These are phyloP conservation scores for Polyommatus iphigenia DNA, from an alignment of 2,888 invertebrate genomes.

Conservation along the genomic window DNA sequence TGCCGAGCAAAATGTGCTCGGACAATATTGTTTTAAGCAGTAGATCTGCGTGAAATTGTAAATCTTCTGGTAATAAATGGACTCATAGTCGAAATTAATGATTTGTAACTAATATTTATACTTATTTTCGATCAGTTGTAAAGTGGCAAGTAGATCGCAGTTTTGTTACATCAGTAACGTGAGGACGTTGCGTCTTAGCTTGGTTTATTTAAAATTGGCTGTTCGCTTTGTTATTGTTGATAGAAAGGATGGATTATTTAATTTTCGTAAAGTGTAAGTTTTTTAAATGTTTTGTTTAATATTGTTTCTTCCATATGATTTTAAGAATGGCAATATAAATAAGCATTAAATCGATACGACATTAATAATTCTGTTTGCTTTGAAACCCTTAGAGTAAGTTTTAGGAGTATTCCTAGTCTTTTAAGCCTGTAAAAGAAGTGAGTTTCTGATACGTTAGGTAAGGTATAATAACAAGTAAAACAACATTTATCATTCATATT, in stretches of 20 bases:
- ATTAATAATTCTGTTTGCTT: constrained; percentile 36
- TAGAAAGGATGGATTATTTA: constrained; percentile 63
- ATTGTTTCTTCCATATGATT: constrained; percentile 76
- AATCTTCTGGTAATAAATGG: neutral
- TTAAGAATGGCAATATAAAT: constrained; percentile 73
- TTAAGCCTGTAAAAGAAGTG: too few species aligned
- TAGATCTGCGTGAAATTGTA: neutral
- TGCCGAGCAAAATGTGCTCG: neutral
- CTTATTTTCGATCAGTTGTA: neutral
- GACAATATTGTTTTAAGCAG: neutral
- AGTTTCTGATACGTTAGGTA: neutral
- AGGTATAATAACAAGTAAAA: constrained; percentile 29
- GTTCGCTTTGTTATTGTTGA: constrained; percentile 74
- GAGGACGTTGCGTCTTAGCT: constrained; percentile 29
- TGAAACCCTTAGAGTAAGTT: neutral
- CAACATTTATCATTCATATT: constrained; percentile 34
- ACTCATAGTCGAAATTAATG: neutral
- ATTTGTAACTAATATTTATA: neutral
- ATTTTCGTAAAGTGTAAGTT: constrained; percentile 65
- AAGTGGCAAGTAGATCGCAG: neutral
- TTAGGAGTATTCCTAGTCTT: neutral
- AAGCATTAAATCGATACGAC: constrained; percentile 56
- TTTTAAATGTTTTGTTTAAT: constrained; percentile 65
- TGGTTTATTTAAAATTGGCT: constrained; percentile 45
- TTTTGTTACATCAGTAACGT: constrained; percentile 17